Evolutionary conservation across 2,888 invertebrate genomes (phyloP).

Genomic region (Dioctria rufipes): DNA sequence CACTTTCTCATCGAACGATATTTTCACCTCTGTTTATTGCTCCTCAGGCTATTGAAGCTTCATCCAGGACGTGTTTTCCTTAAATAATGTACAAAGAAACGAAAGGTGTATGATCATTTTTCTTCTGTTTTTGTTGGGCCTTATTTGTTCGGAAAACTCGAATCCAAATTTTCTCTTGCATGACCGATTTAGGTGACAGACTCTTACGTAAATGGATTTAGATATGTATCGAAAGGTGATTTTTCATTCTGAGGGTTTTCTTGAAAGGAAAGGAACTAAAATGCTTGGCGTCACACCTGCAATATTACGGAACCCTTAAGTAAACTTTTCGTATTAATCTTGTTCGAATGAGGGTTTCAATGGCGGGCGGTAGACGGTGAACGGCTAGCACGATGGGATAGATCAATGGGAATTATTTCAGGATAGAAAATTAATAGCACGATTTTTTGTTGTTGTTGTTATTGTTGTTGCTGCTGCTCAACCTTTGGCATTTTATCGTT

Average conservation of each 20-base stretch:
- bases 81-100: constrained; percentile 47
- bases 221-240: constrained; percentile 50
- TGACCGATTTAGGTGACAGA: constrained; percentile 54
- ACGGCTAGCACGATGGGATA: too few species aligned
- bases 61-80: constrained; percentile 40
- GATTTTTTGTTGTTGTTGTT: too few species aligned
- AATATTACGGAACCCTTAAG: constrained; percentile 27
- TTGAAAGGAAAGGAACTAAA: constrained; percentile 6
- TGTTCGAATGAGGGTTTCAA: not conserved
- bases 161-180: constrained; percentile 50
- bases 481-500: too few species aligned
- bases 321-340: constrained; percentile 43
- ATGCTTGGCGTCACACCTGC: constrained; percentile 12
- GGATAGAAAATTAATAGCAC: not conserved
- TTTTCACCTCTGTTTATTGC: not conserved
- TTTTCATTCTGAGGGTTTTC: constrained; percentile 35
- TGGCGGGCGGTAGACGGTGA: too few species aligned
- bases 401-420: not conserved
- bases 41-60: constrained; percentile 17
- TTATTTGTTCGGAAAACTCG: constrained; percentile 35
- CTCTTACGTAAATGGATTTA: constrained; percentile 53
- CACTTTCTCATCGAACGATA: constrained; percentile 28
- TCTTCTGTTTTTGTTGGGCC: constrained; percentile 37
- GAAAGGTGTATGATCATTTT: constrained; percentile 48
- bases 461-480: too few species aligned